A percentile compares a stretch with the other conserved stretches of the same genome.
phyloP scores from a whole-genome alignment of 1,140 invertebrate genomes.

The Pomacea maculata region DNA sequence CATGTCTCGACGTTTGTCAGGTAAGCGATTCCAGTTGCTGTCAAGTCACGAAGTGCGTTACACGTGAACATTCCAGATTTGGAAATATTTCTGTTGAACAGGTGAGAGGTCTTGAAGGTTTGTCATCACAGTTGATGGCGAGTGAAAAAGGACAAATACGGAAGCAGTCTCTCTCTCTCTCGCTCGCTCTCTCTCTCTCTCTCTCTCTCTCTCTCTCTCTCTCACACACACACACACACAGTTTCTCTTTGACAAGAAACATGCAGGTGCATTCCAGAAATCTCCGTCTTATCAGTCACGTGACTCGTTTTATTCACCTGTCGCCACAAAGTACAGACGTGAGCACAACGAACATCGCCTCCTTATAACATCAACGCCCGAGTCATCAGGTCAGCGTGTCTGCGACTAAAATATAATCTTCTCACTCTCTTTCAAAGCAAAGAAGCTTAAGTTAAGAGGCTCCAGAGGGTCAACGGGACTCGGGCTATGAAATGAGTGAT shows the following conservation, averaged over 20 bases:
- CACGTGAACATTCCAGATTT: neutral
- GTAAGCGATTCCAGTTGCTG: neutral
- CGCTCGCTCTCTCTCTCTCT: neutral
- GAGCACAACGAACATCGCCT: neutral
- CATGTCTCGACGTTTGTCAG: neutral
- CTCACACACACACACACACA: too few relatives aligned
- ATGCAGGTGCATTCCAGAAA: neutral
- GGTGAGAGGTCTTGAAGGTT: neutral
- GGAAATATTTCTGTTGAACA: too few relatives aligned
- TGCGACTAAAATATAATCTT: neutral
- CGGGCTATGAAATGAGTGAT: too few relatives aligned
- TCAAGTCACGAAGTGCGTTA: neutral
- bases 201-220: too few relatives aligned
- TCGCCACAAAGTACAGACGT: neutral
- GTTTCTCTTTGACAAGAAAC: neutral
- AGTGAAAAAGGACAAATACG: neutral
- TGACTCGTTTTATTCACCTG: neutral
- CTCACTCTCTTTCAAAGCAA: neutral
- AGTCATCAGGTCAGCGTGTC: neutral
- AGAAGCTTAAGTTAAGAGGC: too few relatives aligned
- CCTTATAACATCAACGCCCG: neutral
- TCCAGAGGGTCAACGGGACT: too few relatives aligned
- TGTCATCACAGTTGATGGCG: neutral
- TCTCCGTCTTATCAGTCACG: neutral
- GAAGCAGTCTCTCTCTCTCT: slow-evolving; percentile 10